A percentile compares a stretch with the other conserved stretches of the same genome.
phyloP scores from a whole-genome alignment of 2,797 vertebrate species.

The Siniperca obscura region DNA sequence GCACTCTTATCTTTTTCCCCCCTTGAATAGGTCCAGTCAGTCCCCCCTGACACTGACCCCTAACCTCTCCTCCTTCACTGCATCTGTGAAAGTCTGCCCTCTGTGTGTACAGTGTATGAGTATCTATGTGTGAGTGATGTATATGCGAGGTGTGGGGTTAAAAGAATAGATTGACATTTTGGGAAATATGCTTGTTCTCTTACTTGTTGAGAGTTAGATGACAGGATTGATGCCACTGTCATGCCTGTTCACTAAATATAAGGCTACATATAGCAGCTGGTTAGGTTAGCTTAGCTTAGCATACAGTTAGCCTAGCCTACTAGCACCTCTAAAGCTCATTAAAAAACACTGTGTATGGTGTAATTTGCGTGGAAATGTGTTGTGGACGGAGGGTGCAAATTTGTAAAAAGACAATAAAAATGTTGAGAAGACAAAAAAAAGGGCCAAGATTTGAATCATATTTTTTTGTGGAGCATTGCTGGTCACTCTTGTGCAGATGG shows the following conservation, averaged over 20 bases:
- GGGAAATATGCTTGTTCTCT: neutral
- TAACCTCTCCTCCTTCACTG: neutral
- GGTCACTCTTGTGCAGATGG: constrained; percentile 55
- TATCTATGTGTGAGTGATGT: neutral
- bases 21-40: constrained; percentile 15
- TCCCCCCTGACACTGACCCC: neutral
- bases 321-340: neutral
- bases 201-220: too few species aligned
- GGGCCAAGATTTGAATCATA: constrained; percentile 16
- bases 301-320: neutral
- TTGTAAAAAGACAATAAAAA: constrained; percentile 38
- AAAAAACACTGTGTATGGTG: neutral
- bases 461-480: constrained; percentile 28
- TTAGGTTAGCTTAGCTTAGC: neutral
- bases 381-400: constrained; percentile 29
- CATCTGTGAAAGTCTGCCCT: neutral
- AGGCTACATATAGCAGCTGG: too few species aligned
- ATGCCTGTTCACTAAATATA: too few species aligned
- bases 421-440: neutral
- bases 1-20: constrained; percentile 18
- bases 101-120: neutral
- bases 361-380: constrained; percentile 16
- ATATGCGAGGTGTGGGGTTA: neutral
- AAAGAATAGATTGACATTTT: neutral
- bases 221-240: too few species aligned